A percentile compares a stretch with the other conserved stretches of the same genome.
Evolutionary conservation across 2,113 vertebrate species (phyloP).

Genomic region (Notothenia rossii): DNA sequence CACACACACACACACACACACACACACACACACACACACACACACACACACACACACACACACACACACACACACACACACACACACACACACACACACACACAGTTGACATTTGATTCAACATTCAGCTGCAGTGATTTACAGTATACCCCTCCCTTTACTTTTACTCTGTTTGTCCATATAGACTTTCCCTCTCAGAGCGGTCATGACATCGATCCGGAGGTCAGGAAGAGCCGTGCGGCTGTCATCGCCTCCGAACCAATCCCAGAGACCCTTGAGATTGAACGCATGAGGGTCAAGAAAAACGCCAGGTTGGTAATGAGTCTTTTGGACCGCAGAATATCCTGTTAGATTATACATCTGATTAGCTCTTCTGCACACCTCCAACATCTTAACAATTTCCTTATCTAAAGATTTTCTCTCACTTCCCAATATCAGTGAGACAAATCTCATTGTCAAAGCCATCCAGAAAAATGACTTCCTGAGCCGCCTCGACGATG

Average conservation of each 20-base stretch:
- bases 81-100: no score
- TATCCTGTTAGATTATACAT: not conserved
- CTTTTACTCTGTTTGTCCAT: conserved; percentile 8
- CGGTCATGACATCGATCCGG: conserved; percentile 61
- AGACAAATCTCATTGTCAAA: conserved; percentile 80
- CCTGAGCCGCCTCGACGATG: conserved; percentile 86
- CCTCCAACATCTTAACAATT: not conserved
- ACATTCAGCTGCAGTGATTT: conserved; percentile 1
- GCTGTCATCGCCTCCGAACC: conserved; percentile 83
- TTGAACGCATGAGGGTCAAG: conserved; percentile 68
- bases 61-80: no score
- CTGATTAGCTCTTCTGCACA: not conserved
- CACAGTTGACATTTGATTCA: not conserved
- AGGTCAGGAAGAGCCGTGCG: conserved; percentile 74
- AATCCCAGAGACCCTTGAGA: conserved; percentile 71
- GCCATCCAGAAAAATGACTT: conserved; percentile 85
- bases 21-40: no score
- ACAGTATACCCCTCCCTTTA: conserved; percentile 15
- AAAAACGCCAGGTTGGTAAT: conserved; percentile 78
- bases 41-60: no score
- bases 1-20: no score
- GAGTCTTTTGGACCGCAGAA: not conserved
- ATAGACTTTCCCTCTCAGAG: conserved; percentile 68
- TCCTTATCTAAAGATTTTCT: not conserved
- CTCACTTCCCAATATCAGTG: conserved; percentile 69